Percentiles rank a stretch among this genome's conserved stretches.
phyloP scores from a whole-genome alignment of 2,888 invertebrate genomes.

The Syritta pipiens region DNA sequence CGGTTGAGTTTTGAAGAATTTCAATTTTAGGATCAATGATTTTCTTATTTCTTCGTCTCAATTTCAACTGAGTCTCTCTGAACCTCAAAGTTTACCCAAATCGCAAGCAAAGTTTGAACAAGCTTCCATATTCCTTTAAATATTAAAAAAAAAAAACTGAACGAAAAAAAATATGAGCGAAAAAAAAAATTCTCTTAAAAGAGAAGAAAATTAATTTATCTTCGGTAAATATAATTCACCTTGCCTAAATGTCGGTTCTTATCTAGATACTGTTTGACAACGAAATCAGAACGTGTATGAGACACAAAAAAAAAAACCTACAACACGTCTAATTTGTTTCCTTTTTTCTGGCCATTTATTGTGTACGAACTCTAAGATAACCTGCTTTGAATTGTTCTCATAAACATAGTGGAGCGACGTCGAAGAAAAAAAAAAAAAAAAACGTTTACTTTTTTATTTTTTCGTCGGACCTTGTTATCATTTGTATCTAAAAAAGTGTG shows the following conservation, averaged over 20 bases:
- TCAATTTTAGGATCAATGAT: not conserved
- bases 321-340: conserved; percentile 57
- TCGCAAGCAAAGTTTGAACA: too few relatives aligned
- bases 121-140: not conserved
- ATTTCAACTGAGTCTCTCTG: too few relatives aligned
- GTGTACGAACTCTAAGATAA: conserved; percentile 51
- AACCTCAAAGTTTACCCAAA: too few relatives aligned
- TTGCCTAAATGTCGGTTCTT: conserved; percentile 46
- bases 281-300: conserved; percentile 12
- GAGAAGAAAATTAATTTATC: conserved; percentile 28
- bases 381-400: conserved; percentile 61
- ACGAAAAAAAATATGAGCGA: not conserved
- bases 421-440: conserved; percentile 3
- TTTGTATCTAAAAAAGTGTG: conserved; percentile 48
- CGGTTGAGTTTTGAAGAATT: not conserved
- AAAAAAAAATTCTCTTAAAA: not conserved
- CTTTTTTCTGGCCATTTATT: conserved; percentile 51
- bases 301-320: conserved; percentile 7
- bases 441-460: not conserved
- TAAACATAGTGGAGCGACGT: not conserved
- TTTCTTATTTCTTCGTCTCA: not conserved
- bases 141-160: not conserved
- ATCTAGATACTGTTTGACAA: conserved; percentile 48
- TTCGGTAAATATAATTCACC: conserved; percentile 48
- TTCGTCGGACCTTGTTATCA: conserved; percentile 64